Conservation (phyloP, 2,113 vertebrate genomes). For the Ptilorrhoa leucosticta region DNA sequence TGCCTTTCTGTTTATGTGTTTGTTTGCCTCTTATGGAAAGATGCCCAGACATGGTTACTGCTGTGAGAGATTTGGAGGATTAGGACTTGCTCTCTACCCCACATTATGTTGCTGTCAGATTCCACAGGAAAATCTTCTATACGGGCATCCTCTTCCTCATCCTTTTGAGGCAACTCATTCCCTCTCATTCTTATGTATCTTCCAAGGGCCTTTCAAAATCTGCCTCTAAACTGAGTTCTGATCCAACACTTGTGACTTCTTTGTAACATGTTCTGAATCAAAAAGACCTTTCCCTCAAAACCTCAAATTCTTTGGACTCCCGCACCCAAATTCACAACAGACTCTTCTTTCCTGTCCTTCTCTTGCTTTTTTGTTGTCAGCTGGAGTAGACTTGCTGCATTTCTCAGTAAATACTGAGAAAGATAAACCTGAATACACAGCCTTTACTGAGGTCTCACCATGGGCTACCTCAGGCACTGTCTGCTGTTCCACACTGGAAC, state of each 20-base stretch:
- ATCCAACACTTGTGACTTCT: not conserved
- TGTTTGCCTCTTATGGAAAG: not conserved
- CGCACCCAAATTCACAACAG: not conserved
- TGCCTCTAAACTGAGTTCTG: not conserved
- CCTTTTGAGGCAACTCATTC: not conserved
- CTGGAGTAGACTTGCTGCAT: not conserved
- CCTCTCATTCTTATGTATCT: not conserved
- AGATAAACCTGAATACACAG: not conserved
- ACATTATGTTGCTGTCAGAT: not conserved
- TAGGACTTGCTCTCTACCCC: not conserved
- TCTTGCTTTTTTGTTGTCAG: not conserved
- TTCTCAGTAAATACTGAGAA: not conserved
- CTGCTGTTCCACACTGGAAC: not conserved
- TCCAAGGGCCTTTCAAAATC: not conserved
- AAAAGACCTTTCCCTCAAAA: not conserved
- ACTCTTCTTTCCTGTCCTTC: not conserved
- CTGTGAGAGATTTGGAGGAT: not conserved
- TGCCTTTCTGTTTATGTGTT: not conserved
- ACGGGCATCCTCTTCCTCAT: not conserved
- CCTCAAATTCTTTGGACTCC: not conserved
- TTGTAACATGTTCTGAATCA: not conserved
- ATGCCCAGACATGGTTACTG: not conserved
- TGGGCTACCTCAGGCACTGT: not conserved
- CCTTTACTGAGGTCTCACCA: not conserved
- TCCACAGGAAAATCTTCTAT: not conserved